Evolutionary conservation across 2,797 vertebrate species (phyloP).

Genomic region (Jordanella pulchra): DNA sequence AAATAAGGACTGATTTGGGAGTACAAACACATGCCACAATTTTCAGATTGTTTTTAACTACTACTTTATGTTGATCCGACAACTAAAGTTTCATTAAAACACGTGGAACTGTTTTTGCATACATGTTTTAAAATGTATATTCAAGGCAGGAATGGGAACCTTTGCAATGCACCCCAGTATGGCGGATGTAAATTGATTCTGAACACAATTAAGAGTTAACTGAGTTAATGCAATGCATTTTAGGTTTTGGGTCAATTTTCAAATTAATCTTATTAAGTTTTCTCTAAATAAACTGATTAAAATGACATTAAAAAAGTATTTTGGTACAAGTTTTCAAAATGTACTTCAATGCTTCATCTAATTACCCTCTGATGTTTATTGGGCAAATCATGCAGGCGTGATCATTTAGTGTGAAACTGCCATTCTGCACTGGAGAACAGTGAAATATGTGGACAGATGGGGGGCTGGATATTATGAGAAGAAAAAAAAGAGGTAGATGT

Average conservation of each 20-base stretch:
- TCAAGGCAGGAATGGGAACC: background rate
- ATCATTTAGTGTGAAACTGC: constrained; percentile 15
- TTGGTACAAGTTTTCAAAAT: background rate
- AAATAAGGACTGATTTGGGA: too few relatives aligned
- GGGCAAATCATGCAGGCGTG: constrained; percentile 8
- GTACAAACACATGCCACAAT: too few relatives aligned
- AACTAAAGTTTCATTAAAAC: background rate
- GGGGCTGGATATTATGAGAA: constrained; percentile 6
- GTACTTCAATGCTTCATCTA: background rate
- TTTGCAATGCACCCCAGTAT: background rate
- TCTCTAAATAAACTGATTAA: background rate
- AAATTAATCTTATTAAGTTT: background rate
- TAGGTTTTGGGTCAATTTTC: background rate
- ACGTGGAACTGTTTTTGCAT: background rate
- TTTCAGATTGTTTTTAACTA: too few relatives aligned
- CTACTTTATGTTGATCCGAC: too few relatives aligned
- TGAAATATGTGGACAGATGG: constrained; percentile 8
- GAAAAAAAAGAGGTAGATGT: constrained; percentile 27
- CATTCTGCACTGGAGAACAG: background rate
- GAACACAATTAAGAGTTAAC: background rate
- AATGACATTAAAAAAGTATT: background rate
- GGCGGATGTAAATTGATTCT: background rate
- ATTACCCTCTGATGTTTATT: background rate
- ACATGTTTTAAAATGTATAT: background rate
- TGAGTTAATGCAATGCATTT: background rate